These are phyloP conservation scores for Corythoichthys intestinalis DNA, from an alignment of 2,113 vertebrate species.

Conservation along the genomic window DNA sequence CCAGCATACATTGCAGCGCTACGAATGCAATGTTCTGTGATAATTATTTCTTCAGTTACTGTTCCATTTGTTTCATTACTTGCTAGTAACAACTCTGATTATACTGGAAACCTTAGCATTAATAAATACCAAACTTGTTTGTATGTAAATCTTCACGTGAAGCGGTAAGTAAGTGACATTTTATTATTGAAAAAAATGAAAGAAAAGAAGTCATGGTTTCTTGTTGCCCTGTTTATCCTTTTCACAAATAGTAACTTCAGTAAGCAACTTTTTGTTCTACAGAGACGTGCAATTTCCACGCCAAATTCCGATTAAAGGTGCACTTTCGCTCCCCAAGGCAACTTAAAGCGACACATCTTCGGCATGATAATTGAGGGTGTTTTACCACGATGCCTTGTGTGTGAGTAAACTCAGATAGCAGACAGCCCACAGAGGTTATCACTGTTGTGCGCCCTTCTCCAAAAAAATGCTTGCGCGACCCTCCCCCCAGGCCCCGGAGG, in stretches of 20 bases:
- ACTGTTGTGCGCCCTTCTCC: conserved; percentile 45
- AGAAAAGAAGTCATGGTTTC: conserved; percentile 55
- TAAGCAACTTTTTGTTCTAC: conserved; percentile 63
- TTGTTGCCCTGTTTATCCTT: conserved; percentile 46
- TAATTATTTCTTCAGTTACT: too few species aligned
- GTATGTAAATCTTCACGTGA: conserved; percentile 57
- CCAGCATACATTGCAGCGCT: too few species aligned
- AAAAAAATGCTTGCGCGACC: conserved; percentile 38
- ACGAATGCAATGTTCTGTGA: too few species aligned
- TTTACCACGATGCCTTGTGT: conserved; percentile 60
- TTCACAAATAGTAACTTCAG: conserved; percentile 59
- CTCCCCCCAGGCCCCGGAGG: conserved; percentile 65
- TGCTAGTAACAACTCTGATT: too few species aligned
- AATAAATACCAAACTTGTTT: conserved; percentile 52
- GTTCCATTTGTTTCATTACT: too few species aligned
- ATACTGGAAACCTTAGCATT: not conserved
- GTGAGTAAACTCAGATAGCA: conserved; percentile 72
- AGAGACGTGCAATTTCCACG: conserved; percentile 58
- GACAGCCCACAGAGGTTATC: conserved; percentile 69
- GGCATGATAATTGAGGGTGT: conserved; percentile 64
- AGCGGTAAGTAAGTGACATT: conserved; percentile 65
- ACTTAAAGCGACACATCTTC: conserved; percentile 56
- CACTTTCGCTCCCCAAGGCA: conserved; percentile 44
- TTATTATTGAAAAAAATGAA: conserved; percentile 48
- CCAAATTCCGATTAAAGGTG: conserved; percentile 53